Evolutionary conservation across 2,113 vertebrate genomes (phyloP).

Genomic region (Halcyon senegalensis): DNA sequence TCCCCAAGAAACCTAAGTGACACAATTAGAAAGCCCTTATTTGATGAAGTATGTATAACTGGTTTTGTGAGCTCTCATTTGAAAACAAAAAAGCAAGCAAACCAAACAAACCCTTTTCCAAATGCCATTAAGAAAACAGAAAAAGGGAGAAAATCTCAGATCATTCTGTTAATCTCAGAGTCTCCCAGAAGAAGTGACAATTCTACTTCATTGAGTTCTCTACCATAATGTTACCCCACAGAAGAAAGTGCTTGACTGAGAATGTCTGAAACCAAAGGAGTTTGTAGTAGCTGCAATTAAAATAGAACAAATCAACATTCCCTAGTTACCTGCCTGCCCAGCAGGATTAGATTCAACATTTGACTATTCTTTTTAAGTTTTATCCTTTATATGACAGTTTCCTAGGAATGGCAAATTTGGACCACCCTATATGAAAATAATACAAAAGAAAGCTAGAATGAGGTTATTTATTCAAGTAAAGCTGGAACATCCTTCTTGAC

Average conservation of each 20-base stretch:
- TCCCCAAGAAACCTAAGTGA: neutral
- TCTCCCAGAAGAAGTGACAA: neutral
- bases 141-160: neutral
- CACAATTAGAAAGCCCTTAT: neutral
- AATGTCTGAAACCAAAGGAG: neutral
- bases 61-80: neutral
- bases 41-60: neutral
- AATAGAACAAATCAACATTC: neutral
- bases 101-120: neutral
- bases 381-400: neutral
- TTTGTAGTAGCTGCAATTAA: neutral
- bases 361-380: slow-evolving; percentile 12
- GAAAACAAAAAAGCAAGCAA: neutral
- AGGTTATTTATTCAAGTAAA: neutral
- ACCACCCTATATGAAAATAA: neutral
- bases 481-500: neutral
- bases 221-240: neutral
- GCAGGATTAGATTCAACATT: neutral
- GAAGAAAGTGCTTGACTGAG: neutral
- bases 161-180: neutral
- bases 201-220: neutral
- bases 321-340: neutral
- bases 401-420: neutral
- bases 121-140: neutral
- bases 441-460: neutral